A percentile compares a stretch with the other conserved stretches of the same genome.
These are phyloP conservation scores for Formicarius rufipectus DNA, from an alignment of 2,113 vertebrate genomes.

Conservation along the genomic window DNA sequence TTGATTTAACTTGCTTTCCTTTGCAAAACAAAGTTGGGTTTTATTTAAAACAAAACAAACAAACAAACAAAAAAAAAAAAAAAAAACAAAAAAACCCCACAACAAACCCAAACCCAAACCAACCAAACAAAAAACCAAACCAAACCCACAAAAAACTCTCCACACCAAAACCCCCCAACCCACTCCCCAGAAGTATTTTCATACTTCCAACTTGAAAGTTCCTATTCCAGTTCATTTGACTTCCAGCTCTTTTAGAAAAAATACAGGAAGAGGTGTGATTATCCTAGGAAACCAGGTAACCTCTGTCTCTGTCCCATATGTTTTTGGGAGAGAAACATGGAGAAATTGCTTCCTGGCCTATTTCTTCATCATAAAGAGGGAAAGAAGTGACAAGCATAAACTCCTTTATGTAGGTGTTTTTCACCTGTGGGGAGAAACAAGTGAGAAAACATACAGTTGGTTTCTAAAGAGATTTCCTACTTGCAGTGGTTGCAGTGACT, in stretches of 20 bases:
- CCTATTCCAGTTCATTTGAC: background rate
- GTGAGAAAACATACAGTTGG: background rate
- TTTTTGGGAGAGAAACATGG: background rate
- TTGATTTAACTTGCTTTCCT: background rate
- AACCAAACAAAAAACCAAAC: fast-evolving
- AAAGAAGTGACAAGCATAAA: background rate
- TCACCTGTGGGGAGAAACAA: background rate
- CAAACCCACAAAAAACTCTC: too few species aligned
- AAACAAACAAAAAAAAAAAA: too few species aligned
- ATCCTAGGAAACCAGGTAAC: conserved; percentile 4
- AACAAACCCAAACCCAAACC: background rate
- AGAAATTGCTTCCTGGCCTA: background rate
- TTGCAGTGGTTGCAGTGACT: background rate
- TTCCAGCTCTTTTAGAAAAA: background rate
- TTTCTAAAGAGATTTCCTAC: background rate
- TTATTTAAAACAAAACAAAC: background rate
- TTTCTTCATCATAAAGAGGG: background rate
- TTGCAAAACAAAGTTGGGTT: background rate
- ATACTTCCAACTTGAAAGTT: background rate
- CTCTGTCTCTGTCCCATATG: background rate
- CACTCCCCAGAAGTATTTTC: background rate
- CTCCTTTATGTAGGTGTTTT: background rate
- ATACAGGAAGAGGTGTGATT: background rate
- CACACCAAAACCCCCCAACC: too few species aligned
- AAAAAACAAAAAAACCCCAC: background rate